These are phyloP conservation scores for Conus ventricosus DNA, from an alignment of 1,140 invertebrate species.

Conservation along the genomic window DNA sequence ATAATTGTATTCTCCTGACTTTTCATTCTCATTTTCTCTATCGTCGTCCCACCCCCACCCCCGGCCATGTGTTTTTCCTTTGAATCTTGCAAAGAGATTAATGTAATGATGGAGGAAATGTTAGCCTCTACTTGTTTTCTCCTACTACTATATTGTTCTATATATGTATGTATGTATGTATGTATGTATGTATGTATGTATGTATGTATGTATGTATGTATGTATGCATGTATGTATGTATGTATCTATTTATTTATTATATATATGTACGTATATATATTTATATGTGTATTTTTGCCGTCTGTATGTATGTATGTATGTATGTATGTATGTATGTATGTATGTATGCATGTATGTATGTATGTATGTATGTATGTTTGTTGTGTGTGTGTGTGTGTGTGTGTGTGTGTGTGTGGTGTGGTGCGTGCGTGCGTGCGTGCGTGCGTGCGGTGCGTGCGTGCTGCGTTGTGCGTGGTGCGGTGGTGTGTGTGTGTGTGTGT, in stretches of 20 bases:
- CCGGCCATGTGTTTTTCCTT: too few relatives aligned
- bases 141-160: too few relatives aligned
- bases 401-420: too few relatives aligned
- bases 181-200: neutral
- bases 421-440: slow-evolving; percentile 21
- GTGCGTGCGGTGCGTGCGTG: too few relatives aligned
- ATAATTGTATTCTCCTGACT: too few relatives aligned
- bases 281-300: neutral
- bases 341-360: neutral
- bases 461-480: too few relatives aligned
- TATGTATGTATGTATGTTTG: neutral
- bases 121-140: too few relatives aligned
- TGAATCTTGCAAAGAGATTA: too few relatives aligned
- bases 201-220: slow-evolving; percentile 7
- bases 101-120: too few relatives aligned
- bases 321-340: neutral
- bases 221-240: slow-evolving; percentile 16
- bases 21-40: too few relatives aligned
- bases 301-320: slow-evolving; percentile 11
- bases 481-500: slow-evolving; percentile 19
- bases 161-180: neutral
- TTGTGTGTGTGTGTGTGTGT: neutral
- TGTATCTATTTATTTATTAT: neutral
- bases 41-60: too few relatives aligned
- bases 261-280: too few relatives aligned